A percentile compares a stretch with the other conserved stretches of the same genome.
phyloP scores from a whole-genome alignment of 1,140 invertebrate species.

The Sycobia sp. region DNA sequence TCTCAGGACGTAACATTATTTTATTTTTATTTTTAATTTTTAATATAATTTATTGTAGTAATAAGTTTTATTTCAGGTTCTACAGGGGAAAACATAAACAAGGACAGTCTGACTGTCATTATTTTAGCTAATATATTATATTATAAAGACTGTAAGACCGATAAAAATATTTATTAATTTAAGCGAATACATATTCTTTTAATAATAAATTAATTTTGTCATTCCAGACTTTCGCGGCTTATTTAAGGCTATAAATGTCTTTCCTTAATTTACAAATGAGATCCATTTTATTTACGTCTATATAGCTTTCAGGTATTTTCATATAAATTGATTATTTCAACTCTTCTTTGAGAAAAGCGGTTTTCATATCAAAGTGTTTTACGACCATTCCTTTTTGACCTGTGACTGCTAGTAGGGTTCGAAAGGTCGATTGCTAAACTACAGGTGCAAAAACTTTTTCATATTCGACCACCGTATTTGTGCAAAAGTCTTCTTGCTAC shows the following conservation, averaged over 20 bases:
- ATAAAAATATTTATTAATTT: too few species aligned
- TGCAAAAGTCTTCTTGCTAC: slow-evolving; percentile 1
- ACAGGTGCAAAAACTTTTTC: too few species aligned
- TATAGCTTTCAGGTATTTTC: not conserved
- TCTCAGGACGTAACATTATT: too few species aligned
- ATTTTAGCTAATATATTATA: too few species aligned
- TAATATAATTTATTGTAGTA: too few species aligned
- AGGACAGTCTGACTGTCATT: too few species aligned
- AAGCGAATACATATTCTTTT: too few species aligned
- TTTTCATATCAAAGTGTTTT: not conserved
- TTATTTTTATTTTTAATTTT: too few species aligned
- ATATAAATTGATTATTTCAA: not conserved
- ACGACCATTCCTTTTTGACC: not conserved
- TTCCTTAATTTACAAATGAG: not conserved
- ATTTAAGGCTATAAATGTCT: not conserved
- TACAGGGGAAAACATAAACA: too few species aligned
- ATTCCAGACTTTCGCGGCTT: not conserved
- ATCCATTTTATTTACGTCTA: not conserved
- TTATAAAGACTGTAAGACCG: too few species aligned
- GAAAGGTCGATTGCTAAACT: not conserved
- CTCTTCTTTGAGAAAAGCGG: slow-evolving; percentile 3
- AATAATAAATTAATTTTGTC: too few species aligned
- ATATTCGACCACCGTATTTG: not conserved
- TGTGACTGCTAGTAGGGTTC: not conserved
- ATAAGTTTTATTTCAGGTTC: too few species aligned